These are phyloP conservation scores for Mylabris sibirica DNA, from an alignment of 2,888 invertebrate genomes.

Conservation along the genomic window DNA sequence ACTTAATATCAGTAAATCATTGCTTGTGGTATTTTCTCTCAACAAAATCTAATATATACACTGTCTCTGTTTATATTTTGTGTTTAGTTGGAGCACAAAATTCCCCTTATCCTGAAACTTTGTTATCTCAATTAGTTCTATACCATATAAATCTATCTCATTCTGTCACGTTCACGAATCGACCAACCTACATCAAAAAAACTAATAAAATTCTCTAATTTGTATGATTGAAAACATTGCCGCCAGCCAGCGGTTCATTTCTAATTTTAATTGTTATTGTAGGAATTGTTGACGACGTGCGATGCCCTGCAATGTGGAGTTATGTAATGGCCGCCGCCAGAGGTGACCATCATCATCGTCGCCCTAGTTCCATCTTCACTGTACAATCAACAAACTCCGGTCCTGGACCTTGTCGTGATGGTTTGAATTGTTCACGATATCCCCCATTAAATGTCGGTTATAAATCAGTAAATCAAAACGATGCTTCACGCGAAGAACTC, in stretches of 20 bases:
- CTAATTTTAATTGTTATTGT: not conserved
- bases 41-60: not conserved
- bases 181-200: not conserved
- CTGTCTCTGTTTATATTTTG: not conserved
- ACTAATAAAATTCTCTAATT: not conserved
- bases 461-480: slow-evolving; percentile 32
- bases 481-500: slow-evolving; percentile 40
- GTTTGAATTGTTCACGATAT: slow-evolving; percentile 41
- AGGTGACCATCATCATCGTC: slow-evolving; percentile 68
- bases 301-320: slow-evolving; percentile 70
- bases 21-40: not conserved
- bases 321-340: slow-evolving; percentile 77
- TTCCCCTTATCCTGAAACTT: slow-evolving; percentile 4
- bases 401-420: slow-evolving; percentile 57
- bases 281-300: slow-evolving; percentile 33
- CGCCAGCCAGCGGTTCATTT: not conserved
- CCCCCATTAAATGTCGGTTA: slow-evolving; percentile 35
- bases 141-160: not conserved
- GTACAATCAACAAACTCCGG: slow-evolving; percentile 52
- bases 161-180: not conserved
- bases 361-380: slow-evolving; percentile 56
- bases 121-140: slow-evolving; percentile 8
- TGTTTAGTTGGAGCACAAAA: not conserved
- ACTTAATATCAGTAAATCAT: not conserved
- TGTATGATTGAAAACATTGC: not conserved